phyloP scores from a whole-genome alignment of 2,113 vertebrate species.

The Baryphthengus martii region DNA sequence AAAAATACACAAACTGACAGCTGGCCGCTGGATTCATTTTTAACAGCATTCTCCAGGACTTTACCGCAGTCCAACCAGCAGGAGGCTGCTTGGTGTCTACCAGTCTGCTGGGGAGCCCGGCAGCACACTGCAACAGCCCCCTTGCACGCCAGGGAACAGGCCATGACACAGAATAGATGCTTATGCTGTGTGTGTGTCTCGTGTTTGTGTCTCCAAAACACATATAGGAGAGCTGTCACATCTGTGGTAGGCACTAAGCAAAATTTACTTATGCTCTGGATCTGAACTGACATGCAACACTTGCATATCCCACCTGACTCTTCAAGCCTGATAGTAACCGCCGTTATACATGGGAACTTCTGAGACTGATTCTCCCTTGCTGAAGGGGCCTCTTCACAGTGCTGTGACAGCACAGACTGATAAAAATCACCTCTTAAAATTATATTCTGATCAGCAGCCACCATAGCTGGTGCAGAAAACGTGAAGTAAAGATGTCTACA shows the following conservation, averaged over 20 bases:
- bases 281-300: background rate
- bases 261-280: background rate
- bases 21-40: background rate
- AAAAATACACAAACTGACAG: rapidly evolving
- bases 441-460: rapidly evolving
- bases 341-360: background rate
- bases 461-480: background rate
- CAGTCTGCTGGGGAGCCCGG: rapidly evolving
- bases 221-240: rapidly evolving
- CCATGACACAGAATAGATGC: rapidly evolving
- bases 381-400: background rate
- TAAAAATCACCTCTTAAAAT: background rate
- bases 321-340: background rate
- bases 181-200: rapidly evolving
- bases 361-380: background rate
- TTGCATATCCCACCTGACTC: no score
- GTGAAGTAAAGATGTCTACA: rapidly evolving
- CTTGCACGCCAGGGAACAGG: background rate
- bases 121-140: background rate
- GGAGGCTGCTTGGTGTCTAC: background rate
- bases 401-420: no score
- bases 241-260: background rate
- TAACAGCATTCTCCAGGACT: background rate
- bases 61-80: background rate
- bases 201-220: background rate